phyloP scores from a whole-genome alignment of 1,140 invertebrate species.

The Periplaneta americana region DNA sequence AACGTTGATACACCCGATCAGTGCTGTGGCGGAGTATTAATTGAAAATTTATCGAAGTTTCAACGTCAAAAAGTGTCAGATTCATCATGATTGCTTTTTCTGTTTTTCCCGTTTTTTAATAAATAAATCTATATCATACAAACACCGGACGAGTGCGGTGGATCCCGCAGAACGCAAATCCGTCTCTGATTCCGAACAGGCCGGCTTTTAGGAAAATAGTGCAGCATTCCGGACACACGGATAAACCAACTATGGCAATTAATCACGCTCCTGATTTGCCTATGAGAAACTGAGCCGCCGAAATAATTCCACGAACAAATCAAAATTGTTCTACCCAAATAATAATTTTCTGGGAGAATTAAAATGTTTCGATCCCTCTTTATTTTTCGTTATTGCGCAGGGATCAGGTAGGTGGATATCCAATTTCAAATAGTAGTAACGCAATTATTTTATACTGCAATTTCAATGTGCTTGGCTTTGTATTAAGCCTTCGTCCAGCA shows the following conservation, averaged over 20 bases:
- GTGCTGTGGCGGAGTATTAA: constrained; percentile 4
- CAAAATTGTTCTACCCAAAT: background rate
- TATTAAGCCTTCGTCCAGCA: background rate
- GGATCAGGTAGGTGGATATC: background rate
- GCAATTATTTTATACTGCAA: background rate
- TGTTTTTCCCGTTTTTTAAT: background rate
- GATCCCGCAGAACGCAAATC: constrained; percentile 10
- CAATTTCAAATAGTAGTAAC: background rate
- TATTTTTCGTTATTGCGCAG: background rate
- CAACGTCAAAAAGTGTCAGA: constrained; percentile 15
- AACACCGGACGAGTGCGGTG: constrained; percentile 1
- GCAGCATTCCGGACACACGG: background rate
- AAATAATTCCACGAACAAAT: background rate
- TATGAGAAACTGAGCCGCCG: background rate
- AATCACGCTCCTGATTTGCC: constrained; percentile 8
- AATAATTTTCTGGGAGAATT: background rate
- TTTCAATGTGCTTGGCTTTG: background rate
- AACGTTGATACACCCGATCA: constrained; percentile 13
- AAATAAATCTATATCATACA: constrained; percentile 3
- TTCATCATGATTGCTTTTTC: constrained; percentile 4
- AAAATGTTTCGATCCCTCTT: background rate
- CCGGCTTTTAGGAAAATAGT: background rate
- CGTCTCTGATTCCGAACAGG: constrained; percentile 14
- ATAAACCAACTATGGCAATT: constrained; percentile 9
- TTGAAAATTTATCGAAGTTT: constrained; percentile 17